Evolutionary conservation across 2,797 vertebrate species (phyloP).

Genomic region (Enteromius argenteus): DNA sequence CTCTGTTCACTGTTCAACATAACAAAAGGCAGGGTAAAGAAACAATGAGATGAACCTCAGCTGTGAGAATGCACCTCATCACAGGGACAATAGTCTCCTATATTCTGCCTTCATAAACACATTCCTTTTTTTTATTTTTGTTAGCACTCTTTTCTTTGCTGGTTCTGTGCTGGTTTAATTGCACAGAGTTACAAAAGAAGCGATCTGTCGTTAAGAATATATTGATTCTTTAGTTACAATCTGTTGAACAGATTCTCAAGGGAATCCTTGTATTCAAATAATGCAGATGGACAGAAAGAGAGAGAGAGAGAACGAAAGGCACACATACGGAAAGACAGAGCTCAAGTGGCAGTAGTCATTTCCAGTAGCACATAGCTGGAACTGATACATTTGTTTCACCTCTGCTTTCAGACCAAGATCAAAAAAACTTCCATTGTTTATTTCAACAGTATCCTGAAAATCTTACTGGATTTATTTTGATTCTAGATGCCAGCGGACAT

Average conservation of each 20-base stretch:
- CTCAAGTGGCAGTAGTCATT: not conserved
- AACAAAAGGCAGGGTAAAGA: conserved; percentile 33
- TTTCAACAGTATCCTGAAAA: not conserved
- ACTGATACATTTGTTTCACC: conserved; percentile 2
- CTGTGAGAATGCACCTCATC: conserved; percentile 54
- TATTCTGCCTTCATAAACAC: conserved; percentile 38
- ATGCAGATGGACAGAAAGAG: conserved; percentile 22
- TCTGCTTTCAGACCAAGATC: not conserved
- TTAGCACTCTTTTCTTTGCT: conserved; percentile 14
- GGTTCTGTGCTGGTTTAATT: conserved; percentile 30
- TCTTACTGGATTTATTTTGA: not conserved
- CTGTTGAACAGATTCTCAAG: conserved; percentile 42
- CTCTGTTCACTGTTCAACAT: conserved; percentile 32
- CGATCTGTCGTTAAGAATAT: not conserved
- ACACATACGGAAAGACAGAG: conserved; percentile 2
- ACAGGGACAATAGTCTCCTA: conserved; percentile 48
- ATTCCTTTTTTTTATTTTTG: conserved; percentile 37
- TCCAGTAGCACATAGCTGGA: not conserved
- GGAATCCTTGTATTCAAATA: conserved; percentile 24
- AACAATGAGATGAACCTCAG: conserved; percentile 50
- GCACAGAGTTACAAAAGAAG: conserved; percentile 14
- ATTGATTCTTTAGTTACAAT: conserved; percentile 24
- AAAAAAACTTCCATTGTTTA: not conserved
- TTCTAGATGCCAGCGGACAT: not conserved
- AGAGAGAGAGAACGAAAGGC: conserved; percentile 3